Evolutionary conservation across 2,113 vertebrate genomes (phyloP), one percentile per base, ranked within the genome.

Genomic region (Rhineura floridana): DNA sequence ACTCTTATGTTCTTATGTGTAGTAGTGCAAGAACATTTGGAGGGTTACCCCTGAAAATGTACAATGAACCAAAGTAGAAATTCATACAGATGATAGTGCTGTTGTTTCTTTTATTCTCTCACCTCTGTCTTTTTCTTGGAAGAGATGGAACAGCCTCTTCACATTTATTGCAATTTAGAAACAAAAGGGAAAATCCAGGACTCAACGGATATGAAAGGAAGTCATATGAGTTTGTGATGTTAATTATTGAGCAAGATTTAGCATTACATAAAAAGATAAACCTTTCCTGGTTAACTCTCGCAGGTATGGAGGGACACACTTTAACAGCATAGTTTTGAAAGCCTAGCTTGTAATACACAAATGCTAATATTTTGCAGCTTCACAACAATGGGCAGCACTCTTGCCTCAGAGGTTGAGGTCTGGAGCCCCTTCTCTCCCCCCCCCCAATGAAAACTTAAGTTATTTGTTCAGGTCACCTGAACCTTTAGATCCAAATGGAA

Each of bases 381-480:
- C 28, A 12, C 12, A 73, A 65, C 12, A 63, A 17, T 55, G 33
- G n/a, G 36, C 4, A 4, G n/a, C 2, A n/a, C 28, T 83, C 42
- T 36, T 50, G 62, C 4, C 33, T 11, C 33, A 39, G 12, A 50
- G 30, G 6, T 33, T 23, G 8, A 73, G 33, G 44, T 42, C 39
- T 25, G 46, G 11, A 23, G 30, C 55, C 10, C 36, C 25, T 36
- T 75, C 80, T 6, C 2, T 39, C 17, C 17, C 17, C 4, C 3
- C 25, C 17, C 13, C 44, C 0, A 8, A 0, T 1, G 11, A 87
- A 10, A 75, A 13, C 0, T 69, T 5, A n/a, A 86, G 48, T 30
- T 1, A 76, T 46, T 36, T 77, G 28, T 1, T 50, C 82, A 81
- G 79, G 39, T n/a, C 52, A 76, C 42, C 19, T 63, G 33, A 3